phyloP scores from a whole-genome alignment of 2,888 invertebrate genomes.

The Autographa gamma region DNA sequence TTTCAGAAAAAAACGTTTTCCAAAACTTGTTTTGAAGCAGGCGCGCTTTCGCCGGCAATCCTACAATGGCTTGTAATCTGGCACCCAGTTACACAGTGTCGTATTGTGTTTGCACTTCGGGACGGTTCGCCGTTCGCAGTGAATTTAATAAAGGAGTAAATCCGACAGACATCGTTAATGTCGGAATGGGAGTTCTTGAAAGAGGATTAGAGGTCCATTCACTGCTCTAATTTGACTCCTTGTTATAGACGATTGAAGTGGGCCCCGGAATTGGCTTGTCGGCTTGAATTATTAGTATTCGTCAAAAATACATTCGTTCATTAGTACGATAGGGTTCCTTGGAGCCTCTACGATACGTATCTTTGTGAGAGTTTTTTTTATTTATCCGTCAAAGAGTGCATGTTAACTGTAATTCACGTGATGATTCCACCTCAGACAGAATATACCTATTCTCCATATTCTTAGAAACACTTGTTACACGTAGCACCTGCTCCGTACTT shows the following conservation, averaged over 20 bases:
- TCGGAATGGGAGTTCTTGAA: conserved; percentile 64
- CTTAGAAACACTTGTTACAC: conserved; percentile 15
- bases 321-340: no score
- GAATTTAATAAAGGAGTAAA: conserved; percentile 69
- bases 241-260: conserved; percentile 61
- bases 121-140: conserved; percentile 49
- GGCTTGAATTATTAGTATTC: conserved; percentile 29
- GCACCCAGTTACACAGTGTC: conserved; percentile 48
- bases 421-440: neutral
- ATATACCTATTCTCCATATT: conserved; percentile 1
- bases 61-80: conserved; percentile 47
- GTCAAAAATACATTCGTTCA: neutral
- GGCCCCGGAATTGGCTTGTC: conserved; percentile 45
- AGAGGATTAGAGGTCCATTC: conserved; percentile 70
- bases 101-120: conserved; percentile 52
- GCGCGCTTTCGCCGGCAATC: conserved; percentile 32
- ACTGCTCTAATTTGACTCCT: conserved; percentile 68
- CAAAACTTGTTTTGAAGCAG: conserved; percentile 41
- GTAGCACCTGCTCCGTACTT: conserved; percentile 16
- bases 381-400: no score
- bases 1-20: conserved; percentile 41
- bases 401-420: neutral
- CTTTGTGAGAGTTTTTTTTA: no score
- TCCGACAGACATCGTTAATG: conserved; percentile 65
- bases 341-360: no score